Conservation (phyloP, 2,797 vertebrate species). For the Bovichtus diacanthus region DNA sequence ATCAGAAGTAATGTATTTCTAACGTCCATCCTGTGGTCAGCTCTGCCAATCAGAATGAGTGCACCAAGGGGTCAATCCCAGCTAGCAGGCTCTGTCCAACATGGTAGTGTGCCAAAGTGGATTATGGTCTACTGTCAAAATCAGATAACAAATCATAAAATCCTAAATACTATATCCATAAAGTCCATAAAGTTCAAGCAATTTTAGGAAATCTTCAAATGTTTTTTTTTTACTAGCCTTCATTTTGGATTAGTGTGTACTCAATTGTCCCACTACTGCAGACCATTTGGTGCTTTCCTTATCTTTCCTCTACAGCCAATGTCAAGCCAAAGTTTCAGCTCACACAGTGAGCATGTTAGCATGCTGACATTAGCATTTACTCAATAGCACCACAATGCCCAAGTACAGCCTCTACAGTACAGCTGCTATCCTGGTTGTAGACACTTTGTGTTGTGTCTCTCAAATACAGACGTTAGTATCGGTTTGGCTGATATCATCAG, state of each 20-base stretch:
- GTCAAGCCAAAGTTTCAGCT: background rate
- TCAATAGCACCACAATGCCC: too few relatives aligned
- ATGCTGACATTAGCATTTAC: too few relatives aligned
- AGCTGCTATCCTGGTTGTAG: too few relatives aligned
- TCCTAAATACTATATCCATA: background rate
- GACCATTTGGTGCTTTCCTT: background rate
- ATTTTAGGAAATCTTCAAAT: background rate
- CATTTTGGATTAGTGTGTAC: background rate
- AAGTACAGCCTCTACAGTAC: too few relatives aligned
- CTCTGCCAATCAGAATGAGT: constrained; percentile 3
- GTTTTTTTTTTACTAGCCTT: background rate
- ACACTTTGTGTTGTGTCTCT: too few relatives aligned
- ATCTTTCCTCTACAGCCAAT: background rate
- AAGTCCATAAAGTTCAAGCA: background rate
- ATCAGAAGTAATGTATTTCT: constrained; percentile 3
- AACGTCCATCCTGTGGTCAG: background rate
- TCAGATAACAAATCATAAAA: background rate
- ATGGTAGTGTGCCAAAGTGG: background rate
- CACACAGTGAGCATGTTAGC: too few relatives aligned
- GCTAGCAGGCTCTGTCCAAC: background rate
- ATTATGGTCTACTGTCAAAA: background rate
- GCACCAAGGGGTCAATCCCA: constrained; percentile 9
- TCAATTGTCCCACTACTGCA: background rate
- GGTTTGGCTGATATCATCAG: too few relatives aligned
- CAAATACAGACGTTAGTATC: too few relatives aligned